Evolutionary conservation across 2,888 invertebrate species (phyloP), one percentile per base, ranked within the genome.

Genomic region (Xylocampa areola): DNA sequence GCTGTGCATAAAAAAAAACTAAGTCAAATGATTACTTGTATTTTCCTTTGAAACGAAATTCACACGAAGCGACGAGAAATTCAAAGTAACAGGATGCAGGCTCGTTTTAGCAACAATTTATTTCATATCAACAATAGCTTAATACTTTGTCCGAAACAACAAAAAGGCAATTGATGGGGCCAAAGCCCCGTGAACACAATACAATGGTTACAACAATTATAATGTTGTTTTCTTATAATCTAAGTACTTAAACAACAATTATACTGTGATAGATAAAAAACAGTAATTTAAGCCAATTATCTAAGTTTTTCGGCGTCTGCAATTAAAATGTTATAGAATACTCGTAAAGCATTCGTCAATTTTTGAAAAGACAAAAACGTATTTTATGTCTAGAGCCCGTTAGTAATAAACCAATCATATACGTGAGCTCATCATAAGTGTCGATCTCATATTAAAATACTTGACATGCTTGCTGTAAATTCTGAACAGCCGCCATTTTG

Each of bases 161-260:
- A 67, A 67, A 70, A 67, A 70, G 14, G 2, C 37, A 66, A 58
- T 65, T 65, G 52, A 48, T 44, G 61, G 32, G 50, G 35, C 44
- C 49, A 54, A 61, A 67, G 50, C 58, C 59, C 50, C 25, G 36
- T 7, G 6, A 21, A 23, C 41, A 55, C 68, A 68, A 61, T 49
- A 32, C 45, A 39, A 52, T 54, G 52, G 68, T 68, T 49, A 68
- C 44, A 43, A 53, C 60, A 73, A 68, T 73, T 61, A 68, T 48
- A 30, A 49, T 33, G 21, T 48, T 52, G 39, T 49, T 32, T 50
- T 54, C 35, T 58, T 51, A 27, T 21, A 30, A 37, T 48, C 6
- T 14, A 36, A 70, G 57, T 51, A 51, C 19, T 27, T 8, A 21
- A 66, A 44, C 37, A 50, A 70, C 57, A 50, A 70, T 65, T 57